Percentiles rank a stretch among this genome's conserved stretches.
These are phyloP conservation scores for Sardinella longiceps DNA, from an alignment of 2,797 vertebrate species.

Conservation along the genomic window DNA sequence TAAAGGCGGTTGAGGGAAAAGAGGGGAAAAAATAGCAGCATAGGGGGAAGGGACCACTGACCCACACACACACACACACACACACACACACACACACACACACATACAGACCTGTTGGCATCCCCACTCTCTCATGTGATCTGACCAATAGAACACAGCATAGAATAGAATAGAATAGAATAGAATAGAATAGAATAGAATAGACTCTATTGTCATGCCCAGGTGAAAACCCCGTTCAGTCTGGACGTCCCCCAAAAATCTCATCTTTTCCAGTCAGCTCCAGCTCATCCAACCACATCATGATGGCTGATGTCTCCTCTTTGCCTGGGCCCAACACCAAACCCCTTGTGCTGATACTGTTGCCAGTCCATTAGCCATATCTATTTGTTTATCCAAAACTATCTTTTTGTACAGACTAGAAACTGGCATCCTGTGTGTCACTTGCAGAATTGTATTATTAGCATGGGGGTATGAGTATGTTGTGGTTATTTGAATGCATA, in stretches of 20 bases:
- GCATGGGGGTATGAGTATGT: not conserved
- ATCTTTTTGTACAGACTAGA: constrained; percentile 3
- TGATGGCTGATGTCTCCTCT: constrained; percentile 10
- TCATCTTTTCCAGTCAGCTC: constrained; percentile 5
- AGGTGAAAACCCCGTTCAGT: too few species aligned
- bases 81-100: too few species aligned
- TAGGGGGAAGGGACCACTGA: too few species aligned
- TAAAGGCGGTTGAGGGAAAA: not conserved
- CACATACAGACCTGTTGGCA: too few species aligned
- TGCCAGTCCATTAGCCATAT: not conserved
- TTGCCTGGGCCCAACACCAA: not conserved
- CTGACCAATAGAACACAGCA: too few species aligned
- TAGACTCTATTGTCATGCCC: too few species aligned
- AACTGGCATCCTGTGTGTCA: not conserved
- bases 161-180: too few species aligned
- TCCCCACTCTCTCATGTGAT: too few species aligned
- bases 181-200: too few species aligned
- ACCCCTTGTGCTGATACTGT: not conserved
- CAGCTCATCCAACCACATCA: constrained; percentile 3
- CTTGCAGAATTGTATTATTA: not conserved
- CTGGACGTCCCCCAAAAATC: too few species aligned
- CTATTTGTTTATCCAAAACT: constrained; percentile 12
- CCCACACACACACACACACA: too few species aligned
- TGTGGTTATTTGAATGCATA: not conserved
- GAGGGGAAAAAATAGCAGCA: too few species aligned